Base-by-base conservation (phyloP, 2,888 invertebrate species). In the Meta bourneti region DNA sequence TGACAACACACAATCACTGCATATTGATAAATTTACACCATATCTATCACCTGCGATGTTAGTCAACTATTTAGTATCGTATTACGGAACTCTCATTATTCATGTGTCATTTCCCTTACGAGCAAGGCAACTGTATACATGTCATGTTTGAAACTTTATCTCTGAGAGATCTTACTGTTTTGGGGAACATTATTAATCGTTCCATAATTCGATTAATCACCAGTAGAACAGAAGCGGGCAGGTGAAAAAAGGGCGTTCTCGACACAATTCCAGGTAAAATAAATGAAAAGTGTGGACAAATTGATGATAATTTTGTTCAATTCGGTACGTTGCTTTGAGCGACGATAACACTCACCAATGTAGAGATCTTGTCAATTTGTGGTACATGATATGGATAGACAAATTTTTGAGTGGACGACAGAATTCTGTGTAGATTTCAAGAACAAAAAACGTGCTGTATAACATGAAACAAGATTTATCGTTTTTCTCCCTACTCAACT, bases 211-310 rank as follows among this genome's bases (percentile, higher is more conserved):
- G 54, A 84, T 84, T 84, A 75, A 84, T 84, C 84, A 84, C 74
- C 16, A 16, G 54, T 19, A 34, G 61, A 34, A 52, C 54, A 72
- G 75, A 75, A 71, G 34, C 54, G 16, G 9, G 84, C 84, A 84
- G 84, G 84, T 84, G 84, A 84, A 84, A 84, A 83, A 84, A 84
- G 74, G 84, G 74, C 74, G 84, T 74, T 48, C 51, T 82, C 70
- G 19, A 8, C 48, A 71, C 71, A 84, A 54, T 51, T 84, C 54
- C 74, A n/a, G n/a, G 34, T 9, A 61, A 61, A 61, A 61, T 61
- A 61, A 61, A 61, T 61, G 61, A 61, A 61, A 61, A 61, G 61
- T 61, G 11, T 9, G 8, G 61, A 61, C 61, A 61, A 61, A 61
- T 61, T 61, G 61, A 61, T 61, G 61, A 61, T 61, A 61, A 61